Evolutionary conservation across 2,113 vertebrate genomes (phyloP), one percentile per base, ranked within the genome.

Genomic region (Istiophorus platypterus): DNA sequence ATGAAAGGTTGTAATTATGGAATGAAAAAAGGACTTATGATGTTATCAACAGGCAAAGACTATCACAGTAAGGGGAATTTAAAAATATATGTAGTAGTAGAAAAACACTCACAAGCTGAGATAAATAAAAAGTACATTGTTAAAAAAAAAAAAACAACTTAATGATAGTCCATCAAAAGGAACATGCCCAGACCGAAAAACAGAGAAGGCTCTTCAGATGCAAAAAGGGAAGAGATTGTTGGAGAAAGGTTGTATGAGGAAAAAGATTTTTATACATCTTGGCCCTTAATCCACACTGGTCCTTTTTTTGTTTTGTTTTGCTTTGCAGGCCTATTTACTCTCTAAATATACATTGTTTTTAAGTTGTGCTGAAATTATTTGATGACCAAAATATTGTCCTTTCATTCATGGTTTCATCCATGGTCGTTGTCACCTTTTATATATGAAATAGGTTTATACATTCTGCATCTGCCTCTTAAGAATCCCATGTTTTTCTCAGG

Each of bases 1-100:
- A 80, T 68, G 24, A 83, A 85, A 62, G 57, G 41, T 80, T n/a
- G 59, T 81, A 82, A 88, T 87, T 84, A 85, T 42, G 56, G 72
- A 68, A 80, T 82, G 56, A 70, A 61, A 77, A 75, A 77, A 27
- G 26, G 34, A 42, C 11, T 73, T 57, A 3, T 17, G 45, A 74
- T 37, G 24, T 73, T 72, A 78, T 86, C 76, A 80, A 27, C 37
- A 72, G 31, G 34, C 29, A 49, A 74, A 22, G 51, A 24, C 59
- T 77, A 81, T 82, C 66, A 63, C 7, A 2, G 12, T 27, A 49
- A 69, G 22, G 14, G 10, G 31, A 64, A 49, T 80, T 54, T 6
- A 24, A 72, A 6, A 58, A 26, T 27, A 13, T n/a, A n/a, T n/a
- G n/a, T n/a, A 4, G 20, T 10, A 61, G 37, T 27, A 56, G 51